Evolutionary conservation across 1,140 invertebrate genomes (phyloP), one percentile per base, ranked within the genome.

Genomic region (Papilio dardanus): DNA sequence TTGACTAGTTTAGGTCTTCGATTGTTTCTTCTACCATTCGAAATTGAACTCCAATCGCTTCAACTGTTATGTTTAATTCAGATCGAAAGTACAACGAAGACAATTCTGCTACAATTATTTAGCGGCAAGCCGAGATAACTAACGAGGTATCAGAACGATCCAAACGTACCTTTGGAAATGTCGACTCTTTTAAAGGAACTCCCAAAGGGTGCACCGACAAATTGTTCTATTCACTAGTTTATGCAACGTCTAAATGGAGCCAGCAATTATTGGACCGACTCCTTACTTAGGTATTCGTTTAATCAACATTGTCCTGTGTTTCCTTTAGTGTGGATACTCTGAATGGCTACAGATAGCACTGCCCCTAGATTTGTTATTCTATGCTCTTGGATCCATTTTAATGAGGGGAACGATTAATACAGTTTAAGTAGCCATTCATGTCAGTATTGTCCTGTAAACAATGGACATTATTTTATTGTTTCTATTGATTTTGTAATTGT

Each of bases 191-290:
- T 86, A 78, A 85, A 83, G 83, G 76, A 78, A 77, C 83, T 83
- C 79, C 75, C 84, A 87, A 89, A 88, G 84, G 85, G 80, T 81
- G 84, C 77, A 85, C 87, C 88, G 90, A 92, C 90, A 91, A 92
- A 92, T 92, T 91, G 89, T 91, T 88, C 84, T 77, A 92, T 92
- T 91, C 85, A 90, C 85, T 83, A 84, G 83, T 85, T 88, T 86
- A 86, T 83, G 84, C 85, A 83, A 86, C 79, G 81, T 88, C 86
- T 88, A 91, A 91, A 91, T 91, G 88, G 81, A 85, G 83, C 76
- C 77, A 81, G 89, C 89, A 92, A 91, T 92, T 91, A 92, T 92
- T 90, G 88, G 83, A 82, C 77, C 83, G 83, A 77, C 79, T 79
- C 78, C 79, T 83, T 84, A 79, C 85, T 92, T 89, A 87, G 90